Evolutionary conservation across 2,888 invertebrate genomes (phyloP), one percentile per base, ranked within the genome.

Genomic region (Scaptomyza tumidula): DNA sequence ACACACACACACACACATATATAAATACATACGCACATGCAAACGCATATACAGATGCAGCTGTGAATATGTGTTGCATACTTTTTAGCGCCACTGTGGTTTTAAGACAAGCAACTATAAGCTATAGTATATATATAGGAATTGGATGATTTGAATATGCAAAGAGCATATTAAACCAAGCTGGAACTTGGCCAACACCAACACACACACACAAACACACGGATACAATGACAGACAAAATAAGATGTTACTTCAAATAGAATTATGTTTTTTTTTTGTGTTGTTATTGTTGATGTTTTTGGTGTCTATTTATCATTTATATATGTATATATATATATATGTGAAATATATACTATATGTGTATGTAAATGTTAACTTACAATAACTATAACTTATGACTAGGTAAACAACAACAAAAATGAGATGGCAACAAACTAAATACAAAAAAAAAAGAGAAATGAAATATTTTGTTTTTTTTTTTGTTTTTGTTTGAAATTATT

Each of bases 111-210:
- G 39, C 19, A 14, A 35, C 35, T 33, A 33, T 33, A 19, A 19
- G 2, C 19, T 19, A 19, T 2, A 19, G 19, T 19, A 19, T 19
- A 19, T 19, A 0, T 14, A 14, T 24, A 10, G n/a, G 46, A 41
- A n/a, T 27, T 3, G 16, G 6, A 39, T 16, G 37, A 46, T 27
- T 24, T 35, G 45, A 24, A 48, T 50, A 16, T 41, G 41, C 41
- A 27, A 59, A 44, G 14, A 16, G 13, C 31, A 14, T 19, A 27
- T 57, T 37, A 35, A 67, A 69, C 71, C 82, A 67, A 79, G 81
- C 81, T 75, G 81, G 78, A 61, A 78, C 81, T 80, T 78, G 78
- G 78, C 70, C 35, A 64, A 69, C 58, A 55, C n/a, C 55, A n/a
- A 68, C 29, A 64, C 9, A 61, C n/a, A 68, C 29, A 64, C 9